Percentiles rank a stretch among this genome's conserved stretches.
phyloP scores from a whole-genome alignment of 2,888 invertebrate genomes.

The Teinopalpus imperialis region DNA sequence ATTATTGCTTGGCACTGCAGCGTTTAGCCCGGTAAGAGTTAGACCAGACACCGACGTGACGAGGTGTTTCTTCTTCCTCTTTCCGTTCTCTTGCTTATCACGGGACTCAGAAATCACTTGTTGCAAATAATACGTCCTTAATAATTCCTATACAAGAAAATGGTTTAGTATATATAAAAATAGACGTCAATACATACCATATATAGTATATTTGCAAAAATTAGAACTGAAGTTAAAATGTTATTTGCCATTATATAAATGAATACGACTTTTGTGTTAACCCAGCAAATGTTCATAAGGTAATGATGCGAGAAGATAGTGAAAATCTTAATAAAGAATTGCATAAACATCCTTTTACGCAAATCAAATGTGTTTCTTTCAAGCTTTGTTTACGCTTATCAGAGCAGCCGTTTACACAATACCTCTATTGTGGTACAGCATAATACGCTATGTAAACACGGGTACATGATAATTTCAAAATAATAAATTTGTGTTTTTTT shows the following conservation, averaged over 20 bases:
- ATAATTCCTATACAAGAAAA: no score
- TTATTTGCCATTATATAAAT: slow-evolving; percentile 11
- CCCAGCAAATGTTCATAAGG: not conserved
- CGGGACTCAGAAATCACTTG: no score
- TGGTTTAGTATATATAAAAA: no score
- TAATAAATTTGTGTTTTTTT: no score
- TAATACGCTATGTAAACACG: no score
- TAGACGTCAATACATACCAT: slow-evolving; percentile 4
- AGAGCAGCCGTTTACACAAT: not conserved
- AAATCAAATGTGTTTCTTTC: slow-evolving; percentile 1
- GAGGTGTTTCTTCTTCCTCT: no score
- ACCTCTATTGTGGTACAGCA: not conserved
- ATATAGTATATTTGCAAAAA: not conserved
- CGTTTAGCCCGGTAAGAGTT: no score
- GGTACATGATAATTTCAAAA: no score
- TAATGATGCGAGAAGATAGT: slow-evolving; percentile 1
- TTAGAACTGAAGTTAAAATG: not conserved
- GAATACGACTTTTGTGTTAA: not conserved
- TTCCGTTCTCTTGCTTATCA: no score
- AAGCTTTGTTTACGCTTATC: slow-evolving; percentile 10
- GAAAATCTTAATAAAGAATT: slow-evolving; percentile 5
- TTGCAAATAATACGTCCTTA: no score
- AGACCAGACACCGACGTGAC: no score
- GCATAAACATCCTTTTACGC: slow-evolving; percentile 19
- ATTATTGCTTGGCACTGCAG: no score